Conservation (phyloP, 2,797 vertebrate genomes). For the Parauchenoglanis punctatus region DNA sequence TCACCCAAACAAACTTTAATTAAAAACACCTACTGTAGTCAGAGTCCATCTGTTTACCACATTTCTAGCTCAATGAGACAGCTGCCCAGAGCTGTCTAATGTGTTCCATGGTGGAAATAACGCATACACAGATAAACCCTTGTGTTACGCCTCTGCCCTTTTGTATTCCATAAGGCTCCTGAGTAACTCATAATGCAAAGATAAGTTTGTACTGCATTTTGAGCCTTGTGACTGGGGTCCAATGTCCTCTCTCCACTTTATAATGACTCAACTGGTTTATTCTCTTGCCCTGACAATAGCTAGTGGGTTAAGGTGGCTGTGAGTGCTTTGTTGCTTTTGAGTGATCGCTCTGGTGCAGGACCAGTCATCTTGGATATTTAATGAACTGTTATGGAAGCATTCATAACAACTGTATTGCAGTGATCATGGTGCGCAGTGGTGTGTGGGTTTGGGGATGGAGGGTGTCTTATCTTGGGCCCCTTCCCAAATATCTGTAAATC, state of each 20-base stretch:
- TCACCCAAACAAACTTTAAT: constrained; percentile 61
- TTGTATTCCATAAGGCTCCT: too few species aligned
- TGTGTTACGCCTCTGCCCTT: too few species aligned
- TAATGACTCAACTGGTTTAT: not conserved
- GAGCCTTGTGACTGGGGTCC: not conserved
- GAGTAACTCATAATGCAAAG: not conserved
- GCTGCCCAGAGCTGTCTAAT: constrained; percentile 32
- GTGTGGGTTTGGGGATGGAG: not conserved
- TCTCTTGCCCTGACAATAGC: not conserved
- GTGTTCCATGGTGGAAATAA: constrained; percentile 11
- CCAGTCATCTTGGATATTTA: not conserved
- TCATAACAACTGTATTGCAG: not conserved
- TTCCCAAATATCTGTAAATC: not conserved
- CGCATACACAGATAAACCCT: not conserved
- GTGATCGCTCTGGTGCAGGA: not conserved
- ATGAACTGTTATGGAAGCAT: not conserved
- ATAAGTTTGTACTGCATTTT: not conserved
- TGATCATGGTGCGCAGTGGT: not conserved
- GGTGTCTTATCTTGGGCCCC: not conserved
- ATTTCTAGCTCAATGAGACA: constrained; percentile 32
- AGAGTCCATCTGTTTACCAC: constrained; percentile 41
- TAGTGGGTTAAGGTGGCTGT: not conserved
- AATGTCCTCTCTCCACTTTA: not conserved
- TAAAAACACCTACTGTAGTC: constrained; percentile 55
- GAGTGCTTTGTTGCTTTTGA: not conserved